phyloP scores from a whole-genome alignment of 2,113 vertebrate species.

The Urocynchramus pylzowi region DNA sequence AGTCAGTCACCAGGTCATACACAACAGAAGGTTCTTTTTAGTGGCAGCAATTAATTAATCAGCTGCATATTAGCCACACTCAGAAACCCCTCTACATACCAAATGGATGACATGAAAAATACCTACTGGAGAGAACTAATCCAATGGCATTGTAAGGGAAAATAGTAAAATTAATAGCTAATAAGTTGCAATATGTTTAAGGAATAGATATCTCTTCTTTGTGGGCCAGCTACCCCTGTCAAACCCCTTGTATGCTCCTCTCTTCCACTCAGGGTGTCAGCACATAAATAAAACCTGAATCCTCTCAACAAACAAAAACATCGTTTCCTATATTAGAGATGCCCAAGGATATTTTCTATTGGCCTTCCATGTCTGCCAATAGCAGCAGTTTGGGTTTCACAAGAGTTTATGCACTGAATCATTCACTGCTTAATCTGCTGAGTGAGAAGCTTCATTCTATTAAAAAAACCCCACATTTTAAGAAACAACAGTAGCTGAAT shows the following conservation, averaged over 20 bases:
- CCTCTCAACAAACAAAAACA: neutral
- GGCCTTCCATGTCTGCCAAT: neutral
- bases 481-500: neutral
- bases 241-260: neutral
- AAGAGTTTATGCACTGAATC: neutral
- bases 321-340: neutral
- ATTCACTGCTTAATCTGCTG: neutral
- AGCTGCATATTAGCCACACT: neutral
- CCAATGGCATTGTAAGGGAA: neutral
- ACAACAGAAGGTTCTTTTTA: neutral
- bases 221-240: accelerated
- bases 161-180: neutral
- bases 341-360: neutral
- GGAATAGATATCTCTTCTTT: neutral
- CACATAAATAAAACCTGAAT: neutral
- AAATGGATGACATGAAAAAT: neutral
- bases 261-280: neutral
- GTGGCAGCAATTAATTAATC: slow-evolving; percentile 9
- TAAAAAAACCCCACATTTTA: neutral
- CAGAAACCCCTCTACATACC: neutral
- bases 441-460: neutral
- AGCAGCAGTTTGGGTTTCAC: neutral
- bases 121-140: neutral
- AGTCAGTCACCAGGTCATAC: neutral
- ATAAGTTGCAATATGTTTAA: neutral